phyloP scores from a whole-genome alignment of 2,888 invertebrate genomes.

The Andricus quercusramuli region DNA sequence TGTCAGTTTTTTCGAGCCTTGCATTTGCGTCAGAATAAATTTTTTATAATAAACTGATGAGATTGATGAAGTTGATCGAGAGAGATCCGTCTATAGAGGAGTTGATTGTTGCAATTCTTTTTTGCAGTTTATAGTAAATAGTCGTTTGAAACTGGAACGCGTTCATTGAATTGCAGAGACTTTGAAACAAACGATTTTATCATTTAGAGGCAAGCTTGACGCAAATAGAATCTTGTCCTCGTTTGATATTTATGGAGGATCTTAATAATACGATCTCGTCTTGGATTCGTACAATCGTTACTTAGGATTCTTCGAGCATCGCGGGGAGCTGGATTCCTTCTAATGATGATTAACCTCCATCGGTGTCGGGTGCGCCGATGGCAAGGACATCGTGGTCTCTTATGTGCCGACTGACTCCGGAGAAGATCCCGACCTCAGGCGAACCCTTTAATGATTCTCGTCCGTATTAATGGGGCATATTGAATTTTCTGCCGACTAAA shows the following conservation, averaged over 20 bases:
- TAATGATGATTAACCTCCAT: conserved; percentile 68
- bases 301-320: conserved; percentile 62
- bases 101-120: neutral
- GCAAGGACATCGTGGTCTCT: conserved; percentile 34
- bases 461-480: conserved; percentile 36
- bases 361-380: conserved; percentile 53
- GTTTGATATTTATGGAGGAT: conserved; percentile 39
- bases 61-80: neutral
- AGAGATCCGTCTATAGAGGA: no score
- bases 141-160: neutral
- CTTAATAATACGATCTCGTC: conserved; percentile 35
- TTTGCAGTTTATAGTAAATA: neutral
- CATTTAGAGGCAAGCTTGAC: neutral
- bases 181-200: conserved; percentile 17
- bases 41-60: neutral
- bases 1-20: neutral
- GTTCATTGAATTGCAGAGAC: neutral
- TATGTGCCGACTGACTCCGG: conserved; percentile 40
- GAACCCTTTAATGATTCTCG: conserved; percentile 33
- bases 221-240: conserved; percentile 14
- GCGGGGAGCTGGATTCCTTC: conserved; percentile 56
- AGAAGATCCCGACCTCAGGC: conserved; percentile 35
- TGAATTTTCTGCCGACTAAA: conserved; percentile 36
- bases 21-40: neutral
- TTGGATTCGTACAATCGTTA: conserved; percentile 58